These are phyloP conservation scores for Mythimna pallens DNA, from an alignment of 2,888 invertebrate genomes.

Conservation along the genomic window DNA sequence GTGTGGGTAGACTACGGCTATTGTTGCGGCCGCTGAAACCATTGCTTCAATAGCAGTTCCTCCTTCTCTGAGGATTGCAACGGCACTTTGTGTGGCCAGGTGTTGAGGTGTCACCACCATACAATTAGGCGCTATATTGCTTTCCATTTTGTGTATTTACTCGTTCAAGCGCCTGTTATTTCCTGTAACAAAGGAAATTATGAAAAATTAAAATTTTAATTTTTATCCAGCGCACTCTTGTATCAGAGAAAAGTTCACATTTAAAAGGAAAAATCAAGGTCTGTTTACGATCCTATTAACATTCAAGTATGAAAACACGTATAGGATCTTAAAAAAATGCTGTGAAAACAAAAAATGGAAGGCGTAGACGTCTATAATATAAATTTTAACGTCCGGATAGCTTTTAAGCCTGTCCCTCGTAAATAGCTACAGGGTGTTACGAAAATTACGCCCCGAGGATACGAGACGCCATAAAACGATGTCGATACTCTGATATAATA, in stretches of 20 bases:
- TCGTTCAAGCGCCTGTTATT: neutral
- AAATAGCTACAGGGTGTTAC: constrained; percentile 79
- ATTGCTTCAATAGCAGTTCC: constrained; percentile 87
- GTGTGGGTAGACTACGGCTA: constrained; percentile 85
- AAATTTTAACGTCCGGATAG: constrained; percentile 82
- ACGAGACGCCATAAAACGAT: constrained; percentile 76
- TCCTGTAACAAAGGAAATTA: constrained; percentile 61
- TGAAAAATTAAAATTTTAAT: neutral
- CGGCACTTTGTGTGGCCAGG: constrained; percentile 83
- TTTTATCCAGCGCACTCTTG: too few relatives aligned
- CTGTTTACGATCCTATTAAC: constrained; percentile 33
- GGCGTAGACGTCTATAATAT: constrained; percentile 70
- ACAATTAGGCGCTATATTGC: constrained; percentile 76
- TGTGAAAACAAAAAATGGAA: constrained; percentile 56
- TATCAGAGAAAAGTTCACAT: neutral
- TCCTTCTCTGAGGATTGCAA: constrained; percentile 80
- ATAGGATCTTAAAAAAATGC: constrained; percentile 46
- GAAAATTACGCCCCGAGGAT: constrained; percentile 81
- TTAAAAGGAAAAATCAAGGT: neutral
- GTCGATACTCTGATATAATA: constrained; percentile 78
- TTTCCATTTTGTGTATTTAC: constrained; percentile 67
- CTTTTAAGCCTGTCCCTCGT: constrained; percentile 80
- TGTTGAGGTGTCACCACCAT: constrained; percentile 88
- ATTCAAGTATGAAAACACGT: constrained; percentile 43
- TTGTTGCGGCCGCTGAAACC: constrained; percentile 85